Percentiles rank a stretch among this genome's conserved stretches.
Conservation (phyloP, 2,113 vertebrate species). For the Oceanodroma tethys region DNA sequence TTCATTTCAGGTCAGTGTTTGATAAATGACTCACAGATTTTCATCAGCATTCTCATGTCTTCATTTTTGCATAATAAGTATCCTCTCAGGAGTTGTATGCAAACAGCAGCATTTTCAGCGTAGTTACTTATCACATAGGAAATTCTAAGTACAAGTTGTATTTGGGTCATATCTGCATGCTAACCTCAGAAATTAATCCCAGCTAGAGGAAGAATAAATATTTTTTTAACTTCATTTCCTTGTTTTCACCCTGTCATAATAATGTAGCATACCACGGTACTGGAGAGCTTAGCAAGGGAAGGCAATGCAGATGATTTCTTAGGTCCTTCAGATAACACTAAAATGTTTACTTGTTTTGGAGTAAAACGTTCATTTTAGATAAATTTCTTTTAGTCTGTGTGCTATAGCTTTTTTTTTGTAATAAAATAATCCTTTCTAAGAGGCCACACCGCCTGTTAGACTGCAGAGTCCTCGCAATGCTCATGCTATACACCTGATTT, state of each 20-base stretch:
- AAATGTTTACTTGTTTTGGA: neutral
- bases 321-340: neutral
- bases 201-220: neutral
- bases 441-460: neutral
- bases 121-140: neutral
- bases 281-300: neutral
- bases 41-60: slow-evolving; percentile 40
- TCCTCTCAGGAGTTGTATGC: slow-evolving; percentile 8
- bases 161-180: neutral
- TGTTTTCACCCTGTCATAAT: neutral
- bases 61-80: slow-evolving; percentile 34
- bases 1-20: slow-evolving; percentile 56
- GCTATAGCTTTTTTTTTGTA: neutral
- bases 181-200: slow-evolving; percentile 7
- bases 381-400: neutral
- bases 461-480: neutral
- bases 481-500: neutral
- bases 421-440: neutral
- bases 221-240: neutral
- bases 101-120: slow-evolving; percentile 3
- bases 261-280: fast-evolving
- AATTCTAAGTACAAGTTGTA: neutral
- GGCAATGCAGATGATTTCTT: neutral
- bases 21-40: slow-evolving; percentile 50
- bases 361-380: neutral